Conservation (phyloP, 2,113 vertebrate species). For the Ailuropoda melanoleuca region DNA sequence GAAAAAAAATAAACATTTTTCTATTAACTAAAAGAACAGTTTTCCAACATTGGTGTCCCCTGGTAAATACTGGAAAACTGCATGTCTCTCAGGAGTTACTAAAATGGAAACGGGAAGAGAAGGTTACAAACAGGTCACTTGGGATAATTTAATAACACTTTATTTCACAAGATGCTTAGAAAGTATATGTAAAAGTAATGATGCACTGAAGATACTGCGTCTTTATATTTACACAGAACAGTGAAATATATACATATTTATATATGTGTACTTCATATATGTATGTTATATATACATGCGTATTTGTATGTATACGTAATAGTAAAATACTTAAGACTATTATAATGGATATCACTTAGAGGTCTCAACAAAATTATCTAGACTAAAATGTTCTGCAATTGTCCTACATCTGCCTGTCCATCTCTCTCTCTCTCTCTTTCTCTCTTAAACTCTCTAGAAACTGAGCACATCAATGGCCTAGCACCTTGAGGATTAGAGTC, state of each 20-base stretch:
- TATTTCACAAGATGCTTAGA: not conserved
- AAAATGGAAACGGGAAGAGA: conserved; percentile 1
- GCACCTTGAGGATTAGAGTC: not conserved
- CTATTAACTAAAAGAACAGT: conserved; percentile 53
- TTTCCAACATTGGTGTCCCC: conserved; percentile 22
- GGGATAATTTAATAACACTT: not conserved
- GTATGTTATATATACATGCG: not conserved
- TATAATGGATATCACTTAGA: not conserved
- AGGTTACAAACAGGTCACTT: not conserved
- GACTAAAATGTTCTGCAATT: not conserved
- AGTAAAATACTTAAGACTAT: not conserved
- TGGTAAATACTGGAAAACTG: not conserved
- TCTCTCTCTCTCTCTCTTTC: not conserved
- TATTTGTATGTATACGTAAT: not conserved
- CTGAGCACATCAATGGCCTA: not conserved
- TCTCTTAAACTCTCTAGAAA: not conserved
- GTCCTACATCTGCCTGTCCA: not conserved
- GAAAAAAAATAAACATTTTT: conserved; percentile 57
- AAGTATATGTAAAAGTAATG: not conserved
- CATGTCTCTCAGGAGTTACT: conserved; percentile 10
- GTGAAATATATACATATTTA: not conserved
- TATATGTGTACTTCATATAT: not conserved
- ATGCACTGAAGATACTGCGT: not conserved
- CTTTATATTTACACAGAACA: not conserved
- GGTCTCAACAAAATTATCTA: not conserved